Base-by-base conservation (phyloP, 2,888 invertebrate genomes). In the Lycaena phlaeas region DNA sequence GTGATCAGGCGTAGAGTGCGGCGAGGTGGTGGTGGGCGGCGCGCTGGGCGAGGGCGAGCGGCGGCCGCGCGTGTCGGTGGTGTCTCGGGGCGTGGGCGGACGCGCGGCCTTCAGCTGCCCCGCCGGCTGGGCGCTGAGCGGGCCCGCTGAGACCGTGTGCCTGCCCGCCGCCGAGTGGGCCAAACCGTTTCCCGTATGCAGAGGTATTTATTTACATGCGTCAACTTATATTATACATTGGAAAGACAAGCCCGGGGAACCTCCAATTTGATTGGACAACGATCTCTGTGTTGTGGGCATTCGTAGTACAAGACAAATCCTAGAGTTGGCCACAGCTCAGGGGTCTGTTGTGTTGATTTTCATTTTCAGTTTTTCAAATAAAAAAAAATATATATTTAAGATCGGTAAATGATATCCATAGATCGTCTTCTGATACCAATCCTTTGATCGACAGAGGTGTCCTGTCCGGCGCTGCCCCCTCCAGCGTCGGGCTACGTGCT, bases 91-190 rank as follows among this genome's bases (percentile, higher is more conserved):
- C 46, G 93, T 95, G 29, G 93, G 93, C 2, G 93, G 93, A 0
- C 86, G 91, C 14, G 93, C 93, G 0, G 90, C 92, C 28, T 94
- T 94, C 86, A 90, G 89, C 34, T 94, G 94, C 61, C 86, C 91
- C 1, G 86, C 90, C 9, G 93, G 94, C 11, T 93, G 89, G 81
- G 92, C 92, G 27, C 85, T 94, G 38, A 85, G 89, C 17, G 94
- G 94, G 0, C 87, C 91, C 0, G 73, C 89, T 0, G 92, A 93
- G 73, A 90, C 92, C 0, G 88, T 92, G 38, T 94, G 94, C 59
- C 82, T 92, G 57, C 89, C 91, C 0, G 89, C 88, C 36, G 94
- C 93, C 1, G 92, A 92, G 63, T 94, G 94, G 94, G 90, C 92
- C 0, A 82, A 86, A 29, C 91, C 92, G 0, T 90, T 91, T 56